Conservation (phyloP, 1,140 invertebrate genomes). For the Pectinophora gossypiella region DNA sequence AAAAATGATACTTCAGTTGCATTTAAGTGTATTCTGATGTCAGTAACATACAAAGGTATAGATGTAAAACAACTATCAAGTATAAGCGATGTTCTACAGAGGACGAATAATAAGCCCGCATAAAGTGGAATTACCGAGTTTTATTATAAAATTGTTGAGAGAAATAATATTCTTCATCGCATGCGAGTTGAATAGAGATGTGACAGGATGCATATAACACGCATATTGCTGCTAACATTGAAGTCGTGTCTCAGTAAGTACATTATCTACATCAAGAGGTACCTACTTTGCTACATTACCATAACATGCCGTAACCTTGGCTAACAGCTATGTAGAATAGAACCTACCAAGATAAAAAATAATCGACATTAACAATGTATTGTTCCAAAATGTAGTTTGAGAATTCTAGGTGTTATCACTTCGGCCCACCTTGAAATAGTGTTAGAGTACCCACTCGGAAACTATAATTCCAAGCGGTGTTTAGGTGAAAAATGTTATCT, state of each 20-base stretch:
- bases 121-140: constrained; percentile 21
- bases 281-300: background rate
- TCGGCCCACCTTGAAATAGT: too few relatives aligned
- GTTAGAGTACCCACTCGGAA: too few relatives aligned
- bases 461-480: too few relatives aligned
- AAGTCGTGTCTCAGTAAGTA: background rate
- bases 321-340: background rate
- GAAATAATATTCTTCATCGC: constrained; percentile 2
- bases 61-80: too few relatives aligned
- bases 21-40: too few relatives aligned
- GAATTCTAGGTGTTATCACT: too few relatives aligned
- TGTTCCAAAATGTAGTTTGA: too few relatives aligned
- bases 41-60: too few relatives aligned
- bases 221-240: background rate
- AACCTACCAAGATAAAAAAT: background rate
- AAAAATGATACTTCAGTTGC: background rate
- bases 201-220: background rate
- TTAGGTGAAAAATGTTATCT: too few relatives aligned
- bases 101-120: constrained; percentile 5
- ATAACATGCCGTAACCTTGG: background rate
- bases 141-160: constrained; percentile 19
- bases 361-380: background rate
- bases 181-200: background rate
- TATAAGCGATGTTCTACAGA: background rate
- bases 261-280: background rate